Evolutionary conservation across 2,113 vertebrate genomes (phyloP).

Genomic region (Bubo scandiacus): DNA sequence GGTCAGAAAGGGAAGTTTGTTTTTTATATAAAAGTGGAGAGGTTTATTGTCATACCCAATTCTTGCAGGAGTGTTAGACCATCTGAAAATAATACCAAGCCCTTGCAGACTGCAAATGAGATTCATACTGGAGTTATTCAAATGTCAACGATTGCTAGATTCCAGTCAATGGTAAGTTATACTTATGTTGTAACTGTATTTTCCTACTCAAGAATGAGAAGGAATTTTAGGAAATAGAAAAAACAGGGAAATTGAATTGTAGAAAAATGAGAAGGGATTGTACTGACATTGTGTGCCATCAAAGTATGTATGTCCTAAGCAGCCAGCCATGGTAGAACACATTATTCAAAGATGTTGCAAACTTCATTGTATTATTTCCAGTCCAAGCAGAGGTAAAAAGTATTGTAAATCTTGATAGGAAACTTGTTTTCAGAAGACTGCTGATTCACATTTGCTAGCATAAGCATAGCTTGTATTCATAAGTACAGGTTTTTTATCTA

Average conservation of each 20-base stretch:
- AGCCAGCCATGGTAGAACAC: not conserved
- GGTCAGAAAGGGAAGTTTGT: not conserved
- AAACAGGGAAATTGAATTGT: not conserved
- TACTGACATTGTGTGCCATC: not conserved
- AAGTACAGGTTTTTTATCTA: not conserved
- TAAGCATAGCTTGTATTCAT: not conserved
- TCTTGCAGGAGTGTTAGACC: not conserved
- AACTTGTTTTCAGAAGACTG: not conserved
- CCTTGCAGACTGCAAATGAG: not conserved
- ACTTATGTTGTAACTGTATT: not conserved
- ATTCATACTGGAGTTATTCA: not conserved
- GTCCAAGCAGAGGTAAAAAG: not conserved
- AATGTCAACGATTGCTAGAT: not conserved
- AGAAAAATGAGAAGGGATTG: not conserved
- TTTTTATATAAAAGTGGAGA: not conserved
- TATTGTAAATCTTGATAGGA: not conserved
- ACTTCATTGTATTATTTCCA: not conserved
- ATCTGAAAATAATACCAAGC: not conserved
- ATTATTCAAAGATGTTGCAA: not conserved
- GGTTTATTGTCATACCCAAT: not conserved
- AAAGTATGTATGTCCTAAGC: not conserved
- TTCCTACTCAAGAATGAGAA: not conserved
- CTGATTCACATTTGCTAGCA: not conserved
- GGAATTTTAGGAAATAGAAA: not conserved
- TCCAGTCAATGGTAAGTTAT: not conserved